phyloP scores from a whole-genome alignment of 23 tunicate genomes.

The Diplosoma virens region DNA sequence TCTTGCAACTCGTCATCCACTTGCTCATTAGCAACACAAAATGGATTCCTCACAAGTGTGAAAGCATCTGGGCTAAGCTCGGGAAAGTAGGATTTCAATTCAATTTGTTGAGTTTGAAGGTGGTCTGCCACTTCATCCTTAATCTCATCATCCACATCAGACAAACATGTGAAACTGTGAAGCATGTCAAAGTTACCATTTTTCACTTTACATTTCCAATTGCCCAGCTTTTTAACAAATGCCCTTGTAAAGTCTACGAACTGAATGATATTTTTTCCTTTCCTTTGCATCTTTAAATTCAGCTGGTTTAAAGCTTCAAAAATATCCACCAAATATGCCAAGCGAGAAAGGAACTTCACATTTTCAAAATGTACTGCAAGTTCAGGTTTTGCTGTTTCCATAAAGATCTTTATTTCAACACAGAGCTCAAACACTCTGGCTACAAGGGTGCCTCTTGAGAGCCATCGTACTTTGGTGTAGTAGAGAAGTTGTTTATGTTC shows the following conservation, averaged over 20 bases:
- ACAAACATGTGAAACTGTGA: constrained; percentile 34
- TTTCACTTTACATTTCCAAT: constrained; percentile 36
- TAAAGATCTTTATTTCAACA: constrained; percentile 28
- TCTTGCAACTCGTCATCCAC: constrained; percentile 63
- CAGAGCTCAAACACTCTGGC: constrained; percentile 50
- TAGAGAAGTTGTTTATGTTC: constrained; percentile 6
- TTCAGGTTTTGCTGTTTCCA: constrained; percentile 33
- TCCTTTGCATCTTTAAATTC: constrained; percentile 32
- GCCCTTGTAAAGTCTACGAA: constrained; percentile 35
- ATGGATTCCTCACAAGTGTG: constrained; percentile 52
- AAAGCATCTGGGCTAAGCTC: constrained; percentile 42
- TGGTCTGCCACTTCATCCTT: constrained; percentile 38
- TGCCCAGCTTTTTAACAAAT: constrained; percentile 43
- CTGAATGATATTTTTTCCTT: constrained; percentile 28
- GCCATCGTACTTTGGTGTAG: constrained; percentile 19
- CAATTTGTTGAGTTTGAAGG: constrained; percentile 37
- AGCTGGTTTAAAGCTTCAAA: constrained; percentile 44
- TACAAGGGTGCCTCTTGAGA: constrained; percentile 33
- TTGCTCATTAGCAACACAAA: constrained; percentile 52
- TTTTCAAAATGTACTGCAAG: constrained; percentile 36
- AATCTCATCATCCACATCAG: constrained; percentile 53
- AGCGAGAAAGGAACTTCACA: constrained; percentile 29
- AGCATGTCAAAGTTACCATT: constrained; percentile 48
- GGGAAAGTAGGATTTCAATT: constrained; percentile 51
- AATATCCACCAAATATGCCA: constrained; percentile 35